These are phyloP conservation scores for Leptatherina wallacei DNA, from an alignment of 2,797 vertebrate genomes.

Conservation along the genomic window DNA sequence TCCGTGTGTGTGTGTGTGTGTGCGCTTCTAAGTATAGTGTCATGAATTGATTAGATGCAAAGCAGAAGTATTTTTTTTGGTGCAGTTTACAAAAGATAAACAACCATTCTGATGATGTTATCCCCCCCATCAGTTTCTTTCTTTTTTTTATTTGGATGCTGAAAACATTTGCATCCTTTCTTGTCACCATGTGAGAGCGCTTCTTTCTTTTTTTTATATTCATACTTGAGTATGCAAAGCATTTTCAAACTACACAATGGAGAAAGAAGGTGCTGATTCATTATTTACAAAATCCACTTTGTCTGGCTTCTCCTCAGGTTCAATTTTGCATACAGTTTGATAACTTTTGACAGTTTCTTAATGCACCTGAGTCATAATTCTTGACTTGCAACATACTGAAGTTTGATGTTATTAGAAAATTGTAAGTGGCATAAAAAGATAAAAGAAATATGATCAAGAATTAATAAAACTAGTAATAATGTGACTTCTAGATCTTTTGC, in stretches of 20 bases:
- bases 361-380: too few relatives aligned
- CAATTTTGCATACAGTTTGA: too few relatives aligned
- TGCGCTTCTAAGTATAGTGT: not conserved
- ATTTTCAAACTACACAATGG: too few relatives aligned
- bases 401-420: too few relatives aligned
- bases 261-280: too few relatives aligned
- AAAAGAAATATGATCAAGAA: too few relatives aligned
- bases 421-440: too few relatives aligned
- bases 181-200: not conserved
- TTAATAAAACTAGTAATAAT: too few relatives aligned
- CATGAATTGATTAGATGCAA: not conserved
- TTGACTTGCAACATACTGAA: too few relatives aligned
- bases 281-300: too few relatives aligned
- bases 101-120: constrained; percentile 1
- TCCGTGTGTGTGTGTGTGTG: not conserved
- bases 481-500: constrained; percentile 4
- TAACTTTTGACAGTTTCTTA: too few relatives aligned
- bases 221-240: not conserved
- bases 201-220: not conserved
- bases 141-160: constrained; percentile 2
- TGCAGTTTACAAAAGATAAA: constrained; percentile 12
- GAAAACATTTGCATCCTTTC: constrained; percentile 17
- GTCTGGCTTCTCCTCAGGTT: too few relatives aligned
- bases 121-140: not conserved
- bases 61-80: not conserved